Conservation (phyloP, 2,888 invertebrate species). For the Cephonodes hylas region DNA sequence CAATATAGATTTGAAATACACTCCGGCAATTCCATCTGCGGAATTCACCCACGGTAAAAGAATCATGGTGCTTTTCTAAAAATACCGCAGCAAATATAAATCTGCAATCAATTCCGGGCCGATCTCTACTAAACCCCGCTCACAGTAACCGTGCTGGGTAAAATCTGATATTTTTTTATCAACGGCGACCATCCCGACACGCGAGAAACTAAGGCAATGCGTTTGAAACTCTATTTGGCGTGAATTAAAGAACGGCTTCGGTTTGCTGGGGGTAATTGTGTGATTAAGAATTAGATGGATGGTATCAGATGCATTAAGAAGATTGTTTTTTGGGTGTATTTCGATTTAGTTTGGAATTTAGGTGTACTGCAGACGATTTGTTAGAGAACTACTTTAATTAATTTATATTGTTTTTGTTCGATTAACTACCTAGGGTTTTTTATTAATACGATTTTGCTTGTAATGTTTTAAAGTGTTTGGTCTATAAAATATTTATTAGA, state of each 20-base stretch:
- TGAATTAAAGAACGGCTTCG: slow-evolving; percentile 8
- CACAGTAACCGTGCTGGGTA: not conserved
- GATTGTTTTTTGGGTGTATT: not conserved
- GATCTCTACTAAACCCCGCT: slow-evolving; percentile 17
- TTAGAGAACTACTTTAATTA: not conserved
- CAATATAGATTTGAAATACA: slow-evolving; percentile 11
- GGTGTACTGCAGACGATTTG: no score
- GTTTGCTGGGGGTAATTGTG: not conserved
- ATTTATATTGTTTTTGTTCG: no score
- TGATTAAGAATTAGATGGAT: not conserved
- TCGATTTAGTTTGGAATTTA: not conserved
- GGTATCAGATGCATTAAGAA: not conserved
- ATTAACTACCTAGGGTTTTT: no score
- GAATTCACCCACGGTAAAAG: slow-evolving; percentile 17
- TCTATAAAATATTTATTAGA: no score
- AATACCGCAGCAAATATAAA: slow-evolving; percentile 32
- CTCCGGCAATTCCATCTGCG: slow-evolving; percentile 13
- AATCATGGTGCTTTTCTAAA: slow-evolving; percentile 20
- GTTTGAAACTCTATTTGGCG: slow-evolving; percentile 19
- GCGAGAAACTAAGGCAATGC: not conserved
- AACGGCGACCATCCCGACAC: not conserved
- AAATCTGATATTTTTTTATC: slow-evolving; percentile 4
- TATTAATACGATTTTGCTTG: no score
- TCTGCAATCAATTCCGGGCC: slow-evolving; percentile 35
- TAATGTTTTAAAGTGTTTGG: no score